phyloP scores from a whole-genome alignment of 2,888 invertebrate genomes.

The Sinopyrophorus schimmeli region DNA sequence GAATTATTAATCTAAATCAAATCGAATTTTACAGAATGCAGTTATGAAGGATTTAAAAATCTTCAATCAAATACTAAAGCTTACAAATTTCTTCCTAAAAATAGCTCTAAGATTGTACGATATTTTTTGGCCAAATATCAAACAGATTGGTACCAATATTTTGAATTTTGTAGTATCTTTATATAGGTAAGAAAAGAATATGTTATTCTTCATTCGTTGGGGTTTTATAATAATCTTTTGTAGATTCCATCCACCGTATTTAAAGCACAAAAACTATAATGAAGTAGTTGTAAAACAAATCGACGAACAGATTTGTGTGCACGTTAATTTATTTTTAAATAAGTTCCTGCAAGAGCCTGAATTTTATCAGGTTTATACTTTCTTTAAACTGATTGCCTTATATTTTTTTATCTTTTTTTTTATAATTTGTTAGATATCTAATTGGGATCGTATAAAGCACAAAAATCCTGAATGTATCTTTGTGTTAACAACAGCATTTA shows the following conservation, averaged over 20 bases:
- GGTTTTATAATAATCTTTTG: constrained; percentile 24
- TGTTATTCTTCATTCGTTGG: too few relatives aligned
- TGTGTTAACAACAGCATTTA: too few relatives aligned
- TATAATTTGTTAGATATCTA: too few relatives aligned
- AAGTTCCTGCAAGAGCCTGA: constrained; percentile 18
- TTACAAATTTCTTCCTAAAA: constrained; percentile 58
- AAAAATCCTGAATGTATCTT: too few relatives aligned
- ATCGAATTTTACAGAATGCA: constrained; percentile 44
- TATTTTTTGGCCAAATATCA: constrained; percentile 46
- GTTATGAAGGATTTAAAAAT: constrained; percentile 53
- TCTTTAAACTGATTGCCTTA: too few relatives aligned
- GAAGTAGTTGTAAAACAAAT: constrained; percentile 34
- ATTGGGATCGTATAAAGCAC: too few relatives aligned
- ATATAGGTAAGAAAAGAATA: constrained; percentile 37
- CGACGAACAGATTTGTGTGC: constrained; percentile 31
- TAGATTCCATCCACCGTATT: constrained; percentile 26
- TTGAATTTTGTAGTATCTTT: constrained; percentile 5
- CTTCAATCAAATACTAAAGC: constrained; percentile 55
- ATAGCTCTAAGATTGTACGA: constrained; percentile 56
- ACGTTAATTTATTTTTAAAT: constrained; percentile 19
- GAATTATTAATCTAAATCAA: constrained; percentile 3
- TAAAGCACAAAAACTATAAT: constrained; percentile 24
- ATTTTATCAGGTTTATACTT: constrained; percentile 33
- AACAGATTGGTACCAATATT: not conserved
- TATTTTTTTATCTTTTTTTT: too few relatives aligned